Conservation (phyloP, 2,113 vertebrate species). For the Lanius ludovicianus region DNA sequence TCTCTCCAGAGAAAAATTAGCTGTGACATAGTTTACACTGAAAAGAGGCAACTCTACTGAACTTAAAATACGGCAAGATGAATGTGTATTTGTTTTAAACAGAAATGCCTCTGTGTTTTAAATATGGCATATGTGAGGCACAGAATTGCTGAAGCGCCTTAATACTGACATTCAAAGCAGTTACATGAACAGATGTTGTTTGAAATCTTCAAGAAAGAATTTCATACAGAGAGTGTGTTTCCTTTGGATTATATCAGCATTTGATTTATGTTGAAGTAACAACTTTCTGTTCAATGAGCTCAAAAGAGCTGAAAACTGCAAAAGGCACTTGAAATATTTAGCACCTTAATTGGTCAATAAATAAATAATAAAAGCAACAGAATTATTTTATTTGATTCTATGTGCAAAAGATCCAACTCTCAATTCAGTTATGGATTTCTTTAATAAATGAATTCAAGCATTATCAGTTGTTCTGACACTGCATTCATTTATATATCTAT, state of each 20-base stretch:
- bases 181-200: conserved; percentile 44
- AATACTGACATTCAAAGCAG: conserved; percentile 22
- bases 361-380: background rate
- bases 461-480: background rate
- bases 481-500: background rate
- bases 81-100: conserved; percentile 18
- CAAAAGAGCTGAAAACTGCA: conserved; percentile 8
- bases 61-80: background rate
- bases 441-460: background rate
- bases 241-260: conserved; percentile 16
- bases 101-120: background rate
- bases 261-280: conserved; percentile 28
- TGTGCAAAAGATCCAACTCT: background rate
- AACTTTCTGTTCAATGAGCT: conserved; percentile 3
- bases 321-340: conserved; percentile 16
- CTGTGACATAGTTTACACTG: background rate
- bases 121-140: background rate
- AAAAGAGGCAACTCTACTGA: background rate
- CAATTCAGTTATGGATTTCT: background rate
- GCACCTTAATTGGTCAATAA: background rate
- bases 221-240: conserved; percentile 23
- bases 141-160: background rate
- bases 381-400: background rate
- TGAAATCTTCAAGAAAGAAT: conserved; percentile 38
- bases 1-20: background rate